A percentile compares a stretch with the other conserved stretches of the same genome.
Evolutionary conservation across 2,113 vertebrate species (phyloP).

Genomic region (Macrotus californicus): DNA sequence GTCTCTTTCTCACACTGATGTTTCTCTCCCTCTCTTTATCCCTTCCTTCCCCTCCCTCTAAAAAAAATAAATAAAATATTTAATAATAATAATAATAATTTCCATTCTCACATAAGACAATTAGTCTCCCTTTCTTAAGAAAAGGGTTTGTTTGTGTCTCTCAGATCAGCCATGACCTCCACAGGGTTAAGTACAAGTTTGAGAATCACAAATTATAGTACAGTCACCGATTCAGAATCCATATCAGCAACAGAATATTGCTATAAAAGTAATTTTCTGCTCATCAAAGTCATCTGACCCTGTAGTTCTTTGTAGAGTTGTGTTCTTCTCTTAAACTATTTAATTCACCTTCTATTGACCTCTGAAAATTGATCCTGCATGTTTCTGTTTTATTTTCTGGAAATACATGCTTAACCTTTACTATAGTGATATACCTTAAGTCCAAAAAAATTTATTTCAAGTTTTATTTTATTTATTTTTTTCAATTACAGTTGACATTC

Average conservation of each 20-base stretch:
- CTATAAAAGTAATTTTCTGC: neutral
- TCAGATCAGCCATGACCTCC: too few species aligned
- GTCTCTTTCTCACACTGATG: too few species aligned
- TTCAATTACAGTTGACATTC: neutral
- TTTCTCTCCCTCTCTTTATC: too few species aligned
- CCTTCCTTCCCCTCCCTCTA: too few species aligned
- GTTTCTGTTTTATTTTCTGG: constrained; percentile 64
- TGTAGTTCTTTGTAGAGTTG: neutral
- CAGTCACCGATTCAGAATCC: neutral
- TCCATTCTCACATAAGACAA: neutral
- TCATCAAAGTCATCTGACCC: neutral
- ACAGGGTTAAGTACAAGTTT: neutral
- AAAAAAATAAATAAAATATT: too few species aligned
- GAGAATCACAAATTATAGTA: neutral
- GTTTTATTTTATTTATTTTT: neutral
- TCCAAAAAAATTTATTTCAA: neutral
- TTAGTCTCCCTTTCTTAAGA: neutral
- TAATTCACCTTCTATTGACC: constrained; percentile 17
- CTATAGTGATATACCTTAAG: constrained; percentile 50
- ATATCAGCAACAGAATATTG: neutral
- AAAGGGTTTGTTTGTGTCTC: too few species aligned
- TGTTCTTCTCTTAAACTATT: neutral
- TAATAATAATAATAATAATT: neutral
- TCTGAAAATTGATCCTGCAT: constrained; percentile 16
- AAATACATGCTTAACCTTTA: constrained; percentile 53